phyloP scores from a whole-genome alignment of 2,113 vertebrate genomes.

The Alosa alosa region DNA sequence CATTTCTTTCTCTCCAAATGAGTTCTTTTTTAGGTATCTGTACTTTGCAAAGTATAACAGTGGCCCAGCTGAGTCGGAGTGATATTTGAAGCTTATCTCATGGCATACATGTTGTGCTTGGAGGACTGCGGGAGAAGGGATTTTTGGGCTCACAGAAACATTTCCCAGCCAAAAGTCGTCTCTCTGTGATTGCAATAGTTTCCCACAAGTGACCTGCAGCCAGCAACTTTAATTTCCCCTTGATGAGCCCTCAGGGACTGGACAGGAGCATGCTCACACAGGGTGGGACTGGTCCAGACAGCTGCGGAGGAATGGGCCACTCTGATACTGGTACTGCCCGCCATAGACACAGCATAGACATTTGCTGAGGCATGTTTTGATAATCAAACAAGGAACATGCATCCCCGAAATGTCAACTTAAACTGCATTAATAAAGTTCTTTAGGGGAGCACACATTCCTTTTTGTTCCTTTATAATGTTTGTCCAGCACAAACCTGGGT shows the following conservation, averaged over 20 bases:
- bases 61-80: neutral
- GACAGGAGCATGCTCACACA: neutral
- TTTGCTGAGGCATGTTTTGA: neutral
- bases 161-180: slow-evolving; percentile 42
- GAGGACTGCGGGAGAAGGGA: neutral
- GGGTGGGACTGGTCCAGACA: neutral
- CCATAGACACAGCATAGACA: too few species aligned
- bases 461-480: neutral
- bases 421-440: neutral
- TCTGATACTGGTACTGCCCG: too few species aligned
- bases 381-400: neutral
- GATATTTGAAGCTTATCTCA: neutral
- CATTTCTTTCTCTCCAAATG: neutral
- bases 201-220: slow-evolving; percentile 50
- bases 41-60: neutral
- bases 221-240: slow-evolving; percentile 54
- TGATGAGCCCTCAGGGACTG: slow-evolving; percentile 48
- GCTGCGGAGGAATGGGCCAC: neutral
- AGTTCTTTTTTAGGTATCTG: neutral
- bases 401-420: neutral
- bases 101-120: neutral
- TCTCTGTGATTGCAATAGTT: slow-evolving; percentile 57
- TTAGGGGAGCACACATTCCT: neutral
- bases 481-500: neutral
- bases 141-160: slow-evolving; percentile 41